Conservation (phyloP, 2,888 invertebrate genomes). For the Automeris io region DNA sequence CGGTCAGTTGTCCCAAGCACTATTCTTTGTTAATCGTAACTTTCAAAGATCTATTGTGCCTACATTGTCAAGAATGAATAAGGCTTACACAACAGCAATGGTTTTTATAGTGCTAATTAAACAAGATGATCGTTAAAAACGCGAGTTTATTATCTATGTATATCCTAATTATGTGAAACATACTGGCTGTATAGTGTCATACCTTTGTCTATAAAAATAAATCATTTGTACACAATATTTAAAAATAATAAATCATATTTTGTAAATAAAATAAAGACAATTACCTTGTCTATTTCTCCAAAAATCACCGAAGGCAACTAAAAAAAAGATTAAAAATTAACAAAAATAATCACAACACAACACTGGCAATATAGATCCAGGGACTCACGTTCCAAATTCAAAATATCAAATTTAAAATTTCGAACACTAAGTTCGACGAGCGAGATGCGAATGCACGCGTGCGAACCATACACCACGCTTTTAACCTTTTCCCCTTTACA, state of each 20-base stretch:
- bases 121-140: not conserved
- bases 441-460: constrained; percentile 45
- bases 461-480: constrained; percentile 49
- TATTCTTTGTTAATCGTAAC: constrained; percentile 7
- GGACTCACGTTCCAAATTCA: constrained; percentile 27
- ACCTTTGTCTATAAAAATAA: too few species aligned
- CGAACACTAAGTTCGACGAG: constrained; percentile 24
- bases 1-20: not conserved
- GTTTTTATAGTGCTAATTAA: not conserved
- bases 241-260: too few species aligned
- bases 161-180: too few species aligned
- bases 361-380: constrained; percentile 23
- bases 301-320: constrained; percentile 27
- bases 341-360: constrained; percentile 23
- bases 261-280: constrained; percentile 15
- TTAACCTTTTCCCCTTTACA: constrained; percentile 40
- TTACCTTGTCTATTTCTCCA: constrained; percentile 27
- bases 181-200: too few species aligned
- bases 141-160: too few species aligned
- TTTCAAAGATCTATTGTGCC: constrained; percentile 6
- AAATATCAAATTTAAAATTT: constrained; percentile 13
- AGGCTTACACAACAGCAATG: not conserved
- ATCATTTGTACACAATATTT: too few species aligned
- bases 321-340: constrained; percentile 17
- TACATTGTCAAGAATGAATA: constrained; percentile 1